A percentile compares a stretch with the other conserved stretches of the same genome.
Conservation (phyloP, 1,140 invertebrate genomes). For the Diachasma alloeum region DNA sequence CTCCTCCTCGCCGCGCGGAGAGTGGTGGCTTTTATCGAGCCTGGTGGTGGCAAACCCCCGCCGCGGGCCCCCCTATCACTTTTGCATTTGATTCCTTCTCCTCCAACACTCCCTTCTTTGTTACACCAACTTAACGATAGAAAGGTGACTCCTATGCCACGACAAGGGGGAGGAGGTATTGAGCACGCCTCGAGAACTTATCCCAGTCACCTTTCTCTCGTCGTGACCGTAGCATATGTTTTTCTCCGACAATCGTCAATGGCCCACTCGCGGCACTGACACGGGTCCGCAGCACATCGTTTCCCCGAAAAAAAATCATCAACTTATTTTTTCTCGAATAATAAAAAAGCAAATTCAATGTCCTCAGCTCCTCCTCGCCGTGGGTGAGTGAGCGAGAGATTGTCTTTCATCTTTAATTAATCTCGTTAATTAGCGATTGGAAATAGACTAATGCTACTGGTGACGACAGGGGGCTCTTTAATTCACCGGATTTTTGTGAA, state of each 20-base stretch:
- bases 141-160: slow-evolving; percentile 37
- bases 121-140: slow-evolving; percentile 34
- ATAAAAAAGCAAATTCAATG: not conserved
- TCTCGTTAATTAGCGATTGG: no score
- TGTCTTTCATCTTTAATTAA: not conserved
- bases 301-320: not conserved
- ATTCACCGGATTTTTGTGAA: not conserved
- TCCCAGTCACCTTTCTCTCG: slow-evolving; percentile 60
- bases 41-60: slow-evolving; percentile 13
- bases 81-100: not conserved
- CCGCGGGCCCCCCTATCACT: no score
- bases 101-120: slow-evolving; percentile 49
- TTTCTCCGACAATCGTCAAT: slow-evolving; percentile 30
- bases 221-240: slow-evolving; percentile 48
- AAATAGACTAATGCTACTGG: no score
- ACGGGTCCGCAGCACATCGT: slow-evolving; percentile 12
- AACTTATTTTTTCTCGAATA: not conserved
- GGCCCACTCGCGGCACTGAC: slow-evolving; percentile 31
- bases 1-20: no score
- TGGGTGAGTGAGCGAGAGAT: not conserved
- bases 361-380: not conserved
- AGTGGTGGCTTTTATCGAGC: not conserved
- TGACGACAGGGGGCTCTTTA: not conserved
- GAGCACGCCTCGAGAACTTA: slow-evolving; percentile 48
- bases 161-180: slow-evolving; percentile 31